These are phyloP conservation scores for Pogonocichla stellata DNA, from an alignment of 2,113 vertebrate genomes.

Conservation along the genomic window DNA sequence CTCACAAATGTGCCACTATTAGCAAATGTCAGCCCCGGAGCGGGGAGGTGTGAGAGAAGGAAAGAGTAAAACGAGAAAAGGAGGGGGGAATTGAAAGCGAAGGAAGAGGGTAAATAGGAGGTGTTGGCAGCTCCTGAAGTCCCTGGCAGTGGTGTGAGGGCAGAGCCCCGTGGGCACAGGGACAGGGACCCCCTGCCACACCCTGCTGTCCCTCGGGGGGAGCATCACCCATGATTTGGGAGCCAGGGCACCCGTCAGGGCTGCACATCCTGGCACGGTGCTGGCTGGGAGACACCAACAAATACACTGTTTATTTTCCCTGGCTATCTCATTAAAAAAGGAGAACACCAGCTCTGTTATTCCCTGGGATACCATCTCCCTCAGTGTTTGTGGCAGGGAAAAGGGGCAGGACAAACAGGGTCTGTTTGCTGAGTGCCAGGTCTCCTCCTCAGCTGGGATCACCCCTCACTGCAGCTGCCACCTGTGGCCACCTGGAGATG, in stretches of 20 bases:
- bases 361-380: neutral
- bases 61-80: neutral
- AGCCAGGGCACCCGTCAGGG: accelerated
- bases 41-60: neutral
- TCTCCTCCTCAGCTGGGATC: neutral
- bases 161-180: too few relatives aligned
- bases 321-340: neutral
- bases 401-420: neutral
- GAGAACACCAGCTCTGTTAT: neutral
- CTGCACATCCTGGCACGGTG: accelerated
- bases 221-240: neutral
- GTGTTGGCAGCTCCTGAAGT: neutral
- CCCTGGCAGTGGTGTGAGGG: accelerated
- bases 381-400: neutral
- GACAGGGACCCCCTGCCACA: neutral
- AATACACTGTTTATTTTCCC: accelerated
- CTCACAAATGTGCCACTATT: neutral
- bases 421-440: neutral
- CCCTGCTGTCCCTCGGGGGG: accelerated
- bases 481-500: neutral
- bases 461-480: neutral
- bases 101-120: neutral
- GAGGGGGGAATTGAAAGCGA: too few relatives aligned
- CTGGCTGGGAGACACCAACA: accelerated
- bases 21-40: neutral